Base-by-base conservation (phyloP, 2,888 invertebrate genomes). In the Nezara viridula region DNA sequence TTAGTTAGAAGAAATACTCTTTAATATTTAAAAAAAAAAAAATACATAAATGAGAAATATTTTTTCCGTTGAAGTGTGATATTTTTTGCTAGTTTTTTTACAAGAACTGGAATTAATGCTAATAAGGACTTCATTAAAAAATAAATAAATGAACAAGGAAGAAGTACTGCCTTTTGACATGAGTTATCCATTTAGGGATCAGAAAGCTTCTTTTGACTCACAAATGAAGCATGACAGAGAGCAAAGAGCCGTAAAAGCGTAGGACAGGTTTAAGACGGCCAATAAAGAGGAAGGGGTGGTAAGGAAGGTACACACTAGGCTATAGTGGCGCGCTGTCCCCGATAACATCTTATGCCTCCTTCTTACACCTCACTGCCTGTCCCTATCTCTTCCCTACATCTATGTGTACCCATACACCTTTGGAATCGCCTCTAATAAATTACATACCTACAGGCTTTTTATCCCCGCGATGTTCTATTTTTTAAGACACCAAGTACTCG, bases 321-420 rank as follows among this genome's bases (percentile, higher is more conserved):
- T 81, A 12, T n/a, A 81, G 44, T 44, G 81, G 81, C 81, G 44
- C 44, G 24, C 81, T 40, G n/a, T 44, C 44, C 14, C 2, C 9
- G 81, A 81, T 47, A 81, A 44, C 44, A 81, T 81, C 81, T 77
- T 24, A 44, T 77, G 24, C 77, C 40, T 77, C 77, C 12, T 77
- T n/a, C 81, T 81, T 81, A 81, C 81, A 81, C 81, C 44, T 81
- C 81, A 44, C 81, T 81, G 44, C 37, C 81, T 16, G 24, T 16
- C 81, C n/a, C 81, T 81, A 81, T 81, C 81, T 81, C 24, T n/a
- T 32, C 10, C 12, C 10, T 81, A 81, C 24, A 81, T 81, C 81
- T 81, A n/a, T 16, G n/a, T 81, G 81, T 81, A 44, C 44, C 81
- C 81, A 73, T 73, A 73, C 66, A 73, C 66, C 66, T 73, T 73